phyloP scores from a whole-genome alignment of 1,140 invertebrate genomes.

The Apis florea region DNA sequence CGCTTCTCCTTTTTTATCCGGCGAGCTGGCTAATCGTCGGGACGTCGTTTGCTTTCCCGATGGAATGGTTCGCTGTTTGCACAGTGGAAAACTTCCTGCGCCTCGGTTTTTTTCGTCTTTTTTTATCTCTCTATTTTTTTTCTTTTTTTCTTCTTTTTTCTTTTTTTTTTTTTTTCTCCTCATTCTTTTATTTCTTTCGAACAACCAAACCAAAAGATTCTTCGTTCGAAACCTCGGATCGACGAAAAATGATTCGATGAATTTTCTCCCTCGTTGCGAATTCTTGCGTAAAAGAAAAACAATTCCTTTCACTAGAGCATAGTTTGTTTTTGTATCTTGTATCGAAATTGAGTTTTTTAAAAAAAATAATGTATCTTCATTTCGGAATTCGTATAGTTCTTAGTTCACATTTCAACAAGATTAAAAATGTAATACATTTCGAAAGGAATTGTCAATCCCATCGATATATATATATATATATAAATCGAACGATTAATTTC shows the following conservation, averaged over 20 bases:
- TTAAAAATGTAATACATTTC: not conserved
- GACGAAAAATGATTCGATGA: too few relatives aligned
- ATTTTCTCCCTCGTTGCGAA: too few relatives aligned
- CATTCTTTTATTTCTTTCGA: too few relatives aligned
- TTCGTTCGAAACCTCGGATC: too few relatives aligned
- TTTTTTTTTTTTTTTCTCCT: too few relatives aligned
- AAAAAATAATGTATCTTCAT: not conserved
- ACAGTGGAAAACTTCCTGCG: not conserved
- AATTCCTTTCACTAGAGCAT: too few relatives aligned
- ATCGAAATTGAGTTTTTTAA: too few relatives aligned
- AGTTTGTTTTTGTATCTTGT: too few relatives aligned
- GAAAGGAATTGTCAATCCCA: not conserved
- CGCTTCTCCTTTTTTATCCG: constrained; percentile 41
- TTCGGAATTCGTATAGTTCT: not conserved
- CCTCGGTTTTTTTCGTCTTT: not conserved
- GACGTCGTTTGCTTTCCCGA: constrained; percentile 38
- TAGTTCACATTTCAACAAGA: not conserved
- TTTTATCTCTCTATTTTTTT: too few relatives aligned
- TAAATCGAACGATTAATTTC: constrained; percentile 3
- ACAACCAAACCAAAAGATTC: too few relatives aligned
- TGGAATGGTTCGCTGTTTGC: constrained; percentile 21
- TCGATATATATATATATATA: constrained; percentile 1
- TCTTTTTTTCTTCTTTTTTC: too few relatives aligned
- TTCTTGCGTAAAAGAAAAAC: too few relatives aligned
- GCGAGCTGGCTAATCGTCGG: constrained; percentile 41